Percentiles rank a stretch among this genome's conserved stretches.
Conservation (phyloP, 2,888 invertebrate genomes). For the Horisme vitalbata region DNA sequence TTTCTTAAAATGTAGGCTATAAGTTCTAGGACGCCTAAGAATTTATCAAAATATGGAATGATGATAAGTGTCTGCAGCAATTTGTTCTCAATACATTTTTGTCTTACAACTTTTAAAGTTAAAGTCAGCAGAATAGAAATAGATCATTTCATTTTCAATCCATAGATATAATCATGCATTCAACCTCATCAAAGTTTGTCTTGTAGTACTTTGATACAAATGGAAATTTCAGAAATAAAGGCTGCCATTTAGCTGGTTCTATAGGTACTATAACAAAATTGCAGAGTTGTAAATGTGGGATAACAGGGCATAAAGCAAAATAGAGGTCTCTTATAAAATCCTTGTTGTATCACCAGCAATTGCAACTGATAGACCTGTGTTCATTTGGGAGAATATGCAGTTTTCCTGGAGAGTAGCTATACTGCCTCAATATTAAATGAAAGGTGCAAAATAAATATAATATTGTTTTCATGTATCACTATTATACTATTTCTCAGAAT, state of each 20-base stretch:
- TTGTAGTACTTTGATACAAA: slow-evolving; percentile 7
- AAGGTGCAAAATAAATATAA: slow-evolving; percentile 9
- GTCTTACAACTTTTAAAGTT: slow-evolving; percentile 1
- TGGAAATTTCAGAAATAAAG: slow-evolving; percentile 9
- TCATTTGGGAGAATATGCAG: slow-evolving; percentile 9
- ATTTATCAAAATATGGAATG: slow-evolving; percentile 3
- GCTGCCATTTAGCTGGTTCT: slow-evolving; percentile 11
- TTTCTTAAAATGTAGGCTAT: slow-evolving; percentile 6
- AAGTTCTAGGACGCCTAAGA: slow-evolving; percentile 2
- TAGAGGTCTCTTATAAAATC: slow-evolving; percentile 5
- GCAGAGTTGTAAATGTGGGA: slow-evolving; percentile 15
- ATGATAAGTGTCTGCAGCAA: background rate
- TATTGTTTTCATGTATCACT: slow-evolving; percentile 5
- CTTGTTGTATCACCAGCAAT: slow-evolving; percentile 2
- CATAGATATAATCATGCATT: slow-evolving; percentile 9
- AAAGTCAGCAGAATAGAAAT: slow-evolving; percentile 9
- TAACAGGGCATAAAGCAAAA: slow-evolving; percentile 11
- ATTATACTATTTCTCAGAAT: slow-evolving; percentile 5
- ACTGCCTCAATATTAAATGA: slow-evolving; percentile 6
- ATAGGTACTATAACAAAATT: slow-evolving; percentile 16
- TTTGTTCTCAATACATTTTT: slow-evolving; percentile 10
- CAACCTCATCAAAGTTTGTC: slow-evolving; percentile 5
- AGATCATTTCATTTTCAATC: slow-evolving; percentile 8
- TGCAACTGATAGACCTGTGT: slow-evolving; percentile 10
- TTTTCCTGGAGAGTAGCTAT: slow-evolving; percentile 15